These are phyloP conservation scores for Solenopsis invicta DNA, from an alignment of 1,140 invertebrate genomes.

Conservation along the genomic window DNA sequence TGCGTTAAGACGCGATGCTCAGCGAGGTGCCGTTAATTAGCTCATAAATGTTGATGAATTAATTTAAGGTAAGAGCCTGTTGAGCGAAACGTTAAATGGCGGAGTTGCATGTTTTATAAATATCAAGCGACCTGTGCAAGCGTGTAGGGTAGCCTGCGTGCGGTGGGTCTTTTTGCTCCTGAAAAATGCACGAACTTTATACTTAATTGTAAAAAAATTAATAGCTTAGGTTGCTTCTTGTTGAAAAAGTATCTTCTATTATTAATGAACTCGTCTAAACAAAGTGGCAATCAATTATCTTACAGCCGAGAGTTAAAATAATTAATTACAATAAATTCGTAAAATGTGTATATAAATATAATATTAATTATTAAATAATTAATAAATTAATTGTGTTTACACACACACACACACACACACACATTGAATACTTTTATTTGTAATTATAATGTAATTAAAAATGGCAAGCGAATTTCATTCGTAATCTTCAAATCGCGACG, in stretches of 20 bases:
- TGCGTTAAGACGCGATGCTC: conserved; percentile 6
- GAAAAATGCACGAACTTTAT: background rate
- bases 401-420: too few species aligned
- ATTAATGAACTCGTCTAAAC: background rate
- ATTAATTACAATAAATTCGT: background rate
- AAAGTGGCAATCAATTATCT: background rate
- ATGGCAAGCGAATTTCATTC: background rate
- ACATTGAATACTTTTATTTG: background rate
- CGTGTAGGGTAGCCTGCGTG: background rate
- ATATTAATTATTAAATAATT: too few species aligned
- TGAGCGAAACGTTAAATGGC: conserved; percentile 30
- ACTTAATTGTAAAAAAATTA: background rate
- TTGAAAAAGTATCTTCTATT: background rate
- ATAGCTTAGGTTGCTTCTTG: background rate
- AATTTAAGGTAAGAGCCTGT: conserved; percentile 12
- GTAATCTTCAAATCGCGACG: background rate
- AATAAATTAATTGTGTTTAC: too few species aligned
- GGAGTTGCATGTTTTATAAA: conserved; percentile 40
- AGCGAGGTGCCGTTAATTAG: conserved; percentile 48
- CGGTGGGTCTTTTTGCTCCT: background rate
- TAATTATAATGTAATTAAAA: background rate
- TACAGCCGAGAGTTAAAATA: background rate
- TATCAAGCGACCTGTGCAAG: conserved; percentile 5
- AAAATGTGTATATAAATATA: background rate
- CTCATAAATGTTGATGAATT: conserved; percentile 48